Conservation (phyloP, 2,888 invertebrate species). For the Cosmorhoe ocellata region DNA sequence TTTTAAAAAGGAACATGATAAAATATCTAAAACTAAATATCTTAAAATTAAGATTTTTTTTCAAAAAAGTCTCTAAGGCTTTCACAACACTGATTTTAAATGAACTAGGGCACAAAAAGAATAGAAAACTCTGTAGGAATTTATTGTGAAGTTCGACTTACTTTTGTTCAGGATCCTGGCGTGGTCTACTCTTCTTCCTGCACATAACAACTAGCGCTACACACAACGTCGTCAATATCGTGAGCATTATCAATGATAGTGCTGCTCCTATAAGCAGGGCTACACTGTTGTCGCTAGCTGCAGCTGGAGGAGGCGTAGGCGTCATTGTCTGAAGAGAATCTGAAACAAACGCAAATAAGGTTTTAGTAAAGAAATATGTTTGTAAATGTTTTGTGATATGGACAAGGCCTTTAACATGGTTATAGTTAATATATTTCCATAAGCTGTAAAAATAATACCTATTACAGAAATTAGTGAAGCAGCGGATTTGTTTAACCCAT, state of each 20-base stretch:
- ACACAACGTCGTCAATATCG: constrained; percentile 72
- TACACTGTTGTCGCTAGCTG: constrained; percentile 60
- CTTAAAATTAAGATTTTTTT: not conserved
- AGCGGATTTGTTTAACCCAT: too few species aligned
- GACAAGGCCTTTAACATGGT: too few species aligned
- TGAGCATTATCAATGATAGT: constrained; percentile 68
- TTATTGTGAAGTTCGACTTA: constrained; percentile 35
- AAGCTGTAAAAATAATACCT: too few species aligned
- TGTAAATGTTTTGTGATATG: too few species aligned
- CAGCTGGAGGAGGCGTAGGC: constrained; percentile 51
- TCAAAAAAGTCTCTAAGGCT: too few species aligned
- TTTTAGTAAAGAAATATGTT: not conserved
- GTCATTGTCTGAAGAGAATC: constrained; percentile 76
- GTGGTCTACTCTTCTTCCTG: constrained; percentile 63
- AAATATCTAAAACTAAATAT: too few species aligned
- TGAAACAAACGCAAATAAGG: constrained; percentile 30
- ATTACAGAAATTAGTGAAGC: too few species aligned
- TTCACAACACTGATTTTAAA: too few species aligned
- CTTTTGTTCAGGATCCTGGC: constrained; percentile 65
- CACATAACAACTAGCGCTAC: constrained; percentile 75
- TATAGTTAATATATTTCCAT: too few species aligned
- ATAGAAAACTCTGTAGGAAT: too few species aligned
- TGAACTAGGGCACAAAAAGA: too few species aligned
- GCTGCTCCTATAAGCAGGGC: constrained; percentile 71
- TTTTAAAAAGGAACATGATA: too few species aligned